phyloP scores from a whole-genome alignment of 2,888 invertebrate species.

The Tachina grossa region DNA sequence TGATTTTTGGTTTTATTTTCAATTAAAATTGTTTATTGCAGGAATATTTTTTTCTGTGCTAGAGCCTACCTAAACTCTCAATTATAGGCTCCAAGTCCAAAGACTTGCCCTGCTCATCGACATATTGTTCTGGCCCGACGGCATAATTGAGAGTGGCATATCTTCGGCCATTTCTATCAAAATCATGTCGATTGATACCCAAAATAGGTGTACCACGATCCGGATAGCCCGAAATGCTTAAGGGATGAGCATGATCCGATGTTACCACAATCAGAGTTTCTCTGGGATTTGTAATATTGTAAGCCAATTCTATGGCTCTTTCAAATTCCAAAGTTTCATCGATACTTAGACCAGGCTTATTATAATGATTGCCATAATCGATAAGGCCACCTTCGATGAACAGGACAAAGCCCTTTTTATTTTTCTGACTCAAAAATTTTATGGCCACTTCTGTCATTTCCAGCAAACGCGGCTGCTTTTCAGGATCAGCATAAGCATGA shows the following conservation, averaged over 20 bases:
- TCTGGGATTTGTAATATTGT: slow-evolving; percentile 84
- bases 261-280: slow-evolving; percentile 92
- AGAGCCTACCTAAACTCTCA: neutral
- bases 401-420: slow-evolving; percentile 84
- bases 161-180: slow-evolving; percentile 79
- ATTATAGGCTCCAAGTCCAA: slow-evolving; percentile 72
- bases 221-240: slow-evolving; percentile 90
- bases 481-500: slow-evolving; percentile 78
- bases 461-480: slow-evolving; percentile 83
- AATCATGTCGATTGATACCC: slow-evolving; percentile 80
- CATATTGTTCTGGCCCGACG: slow-evolving; percentile 85
- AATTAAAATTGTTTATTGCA: too few relatives aligned
- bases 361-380: slow-evolving; percentile 90
- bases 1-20: too few relatives aligned
- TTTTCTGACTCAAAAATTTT: slow-evolving; percentile 85
- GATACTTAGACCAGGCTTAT: slow-evolving; percentile 86
- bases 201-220: slow-evolving; percentile 84
- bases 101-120: slow-evolving; percentile 74
- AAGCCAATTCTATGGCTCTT: slow-evolving; percentile 86
- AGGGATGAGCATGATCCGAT: slow-evolving; percentile 90
- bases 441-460: slow-evolving; percentile 88
- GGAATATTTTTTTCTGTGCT: too few relatives aligned
- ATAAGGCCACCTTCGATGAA: slow-evolving; percentile 88
- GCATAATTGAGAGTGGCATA: slow-evolving; percentile 89
- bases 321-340: slow-evolving; percentile 91